Evolutionary conservation across 1,140 invertebrate genomes (phyloP).

Genomic region (Reticulitermes speratus): DNA sequence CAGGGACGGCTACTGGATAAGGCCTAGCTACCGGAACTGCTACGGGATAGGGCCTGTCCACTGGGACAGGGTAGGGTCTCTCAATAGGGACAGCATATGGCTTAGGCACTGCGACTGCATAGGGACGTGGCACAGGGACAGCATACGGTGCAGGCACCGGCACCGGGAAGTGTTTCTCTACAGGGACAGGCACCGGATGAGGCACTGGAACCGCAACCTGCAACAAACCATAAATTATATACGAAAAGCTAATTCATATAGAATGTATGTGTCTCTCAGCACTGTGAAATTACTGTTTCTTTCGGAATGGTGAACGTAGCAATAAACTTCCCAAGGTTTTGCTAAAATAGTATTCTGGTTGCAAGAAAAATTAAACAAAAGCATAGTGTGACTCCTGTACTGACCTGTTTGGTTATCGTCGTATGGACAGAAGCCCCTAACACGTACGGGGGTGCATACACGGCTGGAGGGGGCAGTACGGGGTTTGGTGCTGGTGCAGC

Average conservation of each 20-base stretch:
- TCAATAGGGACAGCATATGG: constrained; percentile 23
- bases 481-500: neutral
- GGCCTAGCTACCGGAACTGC: constrained; percentile 11
- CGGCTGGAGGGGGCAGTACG: neutral
- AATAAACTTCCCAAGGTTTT: no score
- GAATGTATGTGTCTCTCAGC: no score
- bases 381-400: neutral
- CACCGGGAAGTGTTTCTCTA: constrained; percentile 13
- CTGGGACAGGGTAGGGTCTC: constrained; percentile 15
- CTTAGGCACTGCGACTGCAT: constrained; percentile 21
- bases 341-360: no score
- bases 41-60: constrained; percentile 23
- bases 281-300: no score
- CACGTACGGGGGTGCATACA: neutral
- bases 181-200: constrained; percentile 17
- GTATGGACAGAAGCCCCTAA: neutral
- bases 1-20: constrained; percentile 10
- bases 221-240: neutral
- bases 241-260: neutral
- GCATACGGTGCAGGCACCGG: constrained; percentile 19
- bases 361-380: no score
- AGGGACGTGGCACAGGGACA: constrained; percentile 22
- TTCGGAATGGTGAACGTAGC: no score
- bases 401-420: constrained; percentile 21
- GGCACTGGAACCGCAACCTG: constrained; percentile 25